Base-by-base conservation (phyloP, 2,888 invertebrate species). In the Thyatira batis region DNA sequence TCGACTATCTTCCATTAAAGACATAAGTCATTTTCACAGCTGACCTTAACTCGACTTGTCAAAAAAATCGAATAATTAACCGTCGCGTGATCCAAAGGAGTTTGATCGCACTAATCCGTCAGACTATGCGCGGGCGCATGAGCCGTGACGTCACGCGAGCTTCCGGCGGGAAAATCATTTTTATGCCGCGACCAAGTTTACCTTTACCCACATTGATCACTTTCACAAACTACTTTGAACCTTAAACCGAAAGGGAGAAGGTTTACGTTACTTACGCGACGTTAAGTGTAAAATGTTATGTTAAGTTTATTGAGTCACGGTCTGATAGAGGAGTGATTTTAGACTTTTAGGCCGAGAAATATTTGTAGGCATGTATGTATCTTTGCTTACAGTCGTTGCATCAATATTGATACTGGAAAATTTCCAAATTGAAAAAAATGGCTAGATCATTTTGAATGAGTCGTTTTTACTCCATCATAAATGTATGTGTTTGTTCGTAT, bases 81-180 rank as follows among this genome's bases (percentile, higher is more conserved):
- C 67, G 61, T 78, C 67, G 80, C 80, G 80, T 80, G 80, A 70
- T 80, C 63, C 57, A 58, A 63, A 70, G 71, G 67, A 80, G 79
- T 80, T 79, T 76, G 73, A 75, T 71, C 71, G 76, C 69, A 67
- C 71, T 80, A 75, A 80, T 79, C 79, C 79, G 63, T 50, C 65
- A 67, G 65, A 61, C 62, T 56, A 25, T 49, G 70, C 72, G 79
- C 80, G 63, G 54, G 76, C 74, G 79, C 80, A 73, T 65, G 59
- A 56, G 69, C 74, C 80, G 78, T 80, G 77, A 78, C 80, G 72
- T 80, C 80, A 80, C 80, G 80, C 80, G 69, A 80, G 76, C 80
- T 80, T 76, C 80, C 80, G 80, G 67, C 78, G 76, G 71, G 73
- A 71, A 78, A 70, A 76, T 73, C 69, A 76, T 77, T 75, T 67